These are phyloP conservation scores for Otolemur crassicaudatus DNA, from an alignment of 2,797 vertebrate species.

Conservation along the genomic window DNA sequence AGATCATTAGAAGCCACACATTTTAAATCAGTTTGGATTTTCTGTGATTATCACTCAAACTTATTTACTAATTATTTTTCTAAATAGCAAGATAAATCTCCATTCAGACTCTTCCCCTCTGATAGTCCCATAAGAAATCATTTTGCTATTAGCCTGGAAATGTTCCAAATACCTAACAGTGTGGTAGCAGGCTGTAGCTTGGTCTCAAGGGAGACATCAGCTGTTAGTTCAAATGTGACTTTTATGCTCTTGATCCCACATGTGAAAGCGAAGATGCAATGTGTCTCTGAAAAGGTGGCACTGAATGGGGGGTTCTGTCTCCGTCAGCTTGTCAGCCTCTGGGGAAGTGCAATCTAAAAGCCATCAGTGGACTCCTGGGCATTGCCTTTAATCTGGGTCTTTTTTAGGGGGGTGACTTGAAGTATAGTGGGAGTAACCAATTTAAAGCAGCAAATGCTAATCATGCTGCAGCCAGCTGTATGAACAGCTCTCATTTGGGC, in stretches of 20 bases:
- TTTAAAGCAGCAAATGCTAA: slow-evolving; percentile 63
- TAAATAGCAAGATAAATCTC: slow-evolving; percentile 73
- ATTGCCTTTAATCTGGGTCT: slow-evolving; percentile 65
- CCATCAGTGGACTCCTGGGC: slow-evolving; percentile 65
- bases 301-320: slow-evolving; percentile 40
- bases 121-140: slow-evolving; percentile 74
- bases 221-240: slow-evolving; percentile 68
- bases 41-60: slow-evolving; percentile 74
- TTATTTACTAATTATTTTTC: slow-evolving; percentile 76
- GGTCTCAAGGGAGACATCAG: slow-evolving; percentile 71
- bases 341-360: slow-evolving; percentile 55
- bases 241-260: slow-evolving; percentile 29
- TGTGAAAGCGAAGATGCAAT: slow-evolving; percentile 54
- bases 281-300: slow-evolving; percentile 12
- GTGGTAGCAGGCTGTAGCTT: not conserved
- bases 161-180: slow-evolving; percentile 58
- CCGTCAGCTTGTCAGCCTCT: slow-evolving; percentile 42
- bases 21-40: slow-evolving; percentile 61
- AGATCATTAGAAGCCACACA: slow-evolving; percentile 40
- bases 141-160: slow-evolving; percentile 74
- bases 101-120: not conserved
- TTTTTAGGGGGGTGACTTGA: slow-evolving; percentile 37
- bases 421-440: slow-evolving; percentile 50
- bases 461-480: slow-evolving; percentile 25
- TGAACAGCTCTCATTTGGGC: slow-evolving; percentile 44